phyloP scores from a whole-genome alignment of 2,888 invertebrate genomes.

The Hecatera dysodea region DNA sequence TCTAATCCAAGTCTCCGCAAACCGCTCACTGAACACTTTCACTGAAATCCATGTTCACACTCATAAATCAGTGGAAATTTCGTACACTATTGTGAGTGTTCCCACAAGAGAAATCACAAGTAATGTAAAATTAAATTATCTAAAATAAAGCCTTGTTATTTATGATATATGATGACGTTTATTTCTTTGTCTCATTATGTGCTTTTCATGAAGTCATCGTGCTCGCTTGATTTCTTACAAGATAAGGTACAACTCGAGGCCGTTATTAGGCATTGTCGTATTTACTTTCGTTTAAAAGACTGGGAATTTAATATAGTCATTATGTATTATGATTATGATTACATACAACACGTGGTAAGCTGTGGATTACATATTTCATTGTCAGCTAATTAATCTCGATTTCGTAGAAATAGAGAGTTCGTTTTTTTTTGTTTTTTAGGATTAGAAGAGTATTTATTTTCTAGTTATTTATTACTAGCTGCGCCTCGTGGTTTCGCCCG shows the following conservation, averaged over 20 bases:
- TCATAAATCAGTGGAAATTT: conserved; percentile 55
- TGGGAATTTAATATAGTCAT: conserved; percentile 61
- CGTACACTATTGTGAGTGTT: conserved; percentile 45
- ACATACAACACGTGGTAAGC: conserved; percentile 49
- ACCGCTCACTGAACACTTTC: conserved; percentile 45
- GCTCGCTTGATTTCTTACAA: conserved; percentile 52
- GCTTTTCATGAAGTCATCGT: conserved; percentile 57
- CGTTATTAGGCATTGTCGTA: conserved; percentile 65
- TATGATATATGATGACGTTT: conserved; percentile 50
- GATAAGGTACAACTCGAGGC: conserved; percentile 46
- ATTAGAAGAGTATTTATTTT: not conserved
- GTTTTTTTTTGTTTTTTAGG: not conserved
- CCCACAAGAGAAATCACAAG: conserved; percentile 66
- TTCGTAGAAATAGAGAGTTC: conserved; percentile 35
- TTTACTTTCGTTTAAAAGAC: conserved; percentile 66
- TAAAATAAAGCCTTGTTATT: conserved; percentile 51
- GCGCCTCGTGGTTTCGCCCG: too few species aligned
- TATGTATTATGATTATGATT: conserved; percentile 53
- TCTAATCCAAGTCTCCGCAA: conserved; percentile 14
- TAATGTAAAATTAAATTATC: conserved; percentile 52
- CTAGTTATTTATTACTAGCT: too few species aligned
- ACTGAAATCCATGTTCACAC: conserved; percentile 51
- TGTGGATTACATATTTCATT: conserved; percentile 40
- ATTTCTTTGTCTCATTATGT: conserved; percentile 55
- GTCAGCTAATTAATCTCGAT: conserved; percentile 15